Conservation (phyloP, 2,888 invertebrate genomes). For the Venustoraphidia nigricollis region DNA sequence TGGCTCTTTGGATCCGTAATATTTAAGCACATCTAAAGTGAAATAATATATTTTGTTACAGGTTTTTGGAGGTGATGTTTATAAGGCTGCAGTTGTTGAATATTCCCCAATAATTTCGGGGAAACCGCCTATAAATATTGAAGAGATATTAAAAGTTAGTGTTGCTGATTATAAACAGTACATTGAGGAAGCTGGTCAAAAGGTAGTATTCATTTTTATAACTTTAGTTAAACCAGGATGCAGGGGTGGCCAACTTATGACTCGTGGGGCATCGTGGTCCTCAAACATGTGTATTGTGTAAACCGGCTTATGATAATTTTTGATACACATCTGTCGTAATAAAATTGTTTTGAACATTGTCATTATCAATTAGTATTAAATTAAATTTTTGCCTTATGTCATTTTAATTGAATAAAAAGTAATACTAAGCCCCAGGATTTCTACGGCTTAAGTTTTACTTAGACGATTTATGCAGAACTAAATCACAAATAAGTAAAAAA, state of each 20-base stretch:
- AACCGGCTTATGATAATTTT: background rate
- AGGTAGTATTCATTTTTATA: slow-evolving; percentile 1
- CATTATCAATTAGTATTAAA: too few relatives aligned
- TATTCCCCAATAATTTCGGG: slow-evolving; percentile 26
- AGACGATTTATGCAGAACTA: too few relatives aligned
- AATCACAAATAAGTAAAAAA: too few relatives aligned
- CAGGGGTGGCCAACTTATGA: background rate
- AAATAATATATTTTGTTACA: too few relatives aligned
- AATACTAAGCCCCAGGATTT: too few relatives aligned
- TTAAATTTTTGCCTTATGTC: too few relatives aligned
- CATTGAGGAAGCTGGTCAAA: slow-evolving; percentile 8
- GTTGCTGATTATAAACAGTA: slow-evolving; percentile 7
- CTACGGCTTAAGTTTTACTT: too few relatives aligned
- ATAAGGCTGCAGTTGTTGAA: slow-evolving; percentile 46
- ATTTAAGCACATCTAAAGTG: too few relatives aligned
- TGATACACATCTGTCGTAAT: background rate
- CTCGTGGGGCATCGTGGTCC: background rate
- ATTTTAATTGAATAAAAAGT: too few relatives aligned
- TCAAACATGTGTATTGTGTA: background rate
- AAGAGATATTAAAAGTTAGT: slow-evolving; percentile 6
- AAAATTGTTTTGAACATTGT: too few relatives aligned
- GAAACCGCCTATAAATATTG: background rate
- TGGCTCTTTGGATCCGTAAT: too few relatives aligned
- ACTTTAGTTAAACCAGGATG: background rate
- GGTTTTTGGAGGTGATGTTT: slow-evolving; percentile 15